Evolutionary conservation across 2,797 vertebrate species (phyloP).

Genomic region (Apodemus agrarius): DNA sequence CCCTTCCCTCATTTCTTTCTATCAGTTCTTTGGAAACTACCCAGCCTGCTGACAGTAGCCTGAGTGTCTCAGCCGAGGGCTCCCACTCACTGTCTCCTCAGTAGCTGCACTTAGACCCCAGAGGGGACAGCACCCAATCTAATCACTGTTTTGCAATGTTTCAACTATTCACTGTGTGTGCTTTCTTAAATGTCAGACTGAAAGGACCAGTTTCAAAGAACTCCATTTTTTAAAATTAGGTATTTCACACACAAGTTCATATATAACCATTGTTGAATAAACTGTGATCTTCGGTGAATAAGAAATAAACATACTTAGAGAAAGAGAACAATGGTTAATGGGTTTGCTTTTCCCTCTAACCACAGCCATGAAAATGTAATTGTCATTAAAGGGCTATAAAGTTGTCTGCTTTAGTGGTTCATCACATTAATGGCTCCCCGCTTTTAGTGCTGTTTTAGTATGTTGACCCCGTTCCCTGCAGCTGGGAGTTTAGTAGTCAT

Average conservation of each 20-base stretch:
- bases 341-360: constrained; percentile 24
- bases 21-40: background rate
- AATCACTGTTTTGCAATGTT: constrained; percentile 4
- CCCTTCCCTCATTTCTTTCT: background rate
- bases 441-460: constrained; percentile 45
- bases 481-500: constrained; percentile 38
- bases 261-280: constrained; percentile 6
- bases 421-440: constrained; percentile 31
- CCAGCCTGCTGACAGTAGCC: background rate
- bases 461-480: background rate
- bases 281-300: constrained; percentile 46
- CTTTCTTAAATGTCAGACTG: background rate
- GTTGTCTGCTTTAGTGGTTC: constrained; percentile 42
- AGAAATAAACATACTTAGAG: constrained; percentile 55
- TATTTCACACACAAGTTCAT: constrained; percentile 32
- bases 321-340: constrained; percentile 61
- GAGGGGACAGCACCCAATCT: constrained; percentile 38
- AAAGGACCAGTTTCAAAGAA: constrained; percentile 6
- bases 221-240: background rate
- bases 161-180: background rate
- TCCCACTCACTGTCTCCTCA: background rate
- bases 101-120: background rate
- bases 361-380: constrained; percentile 43
- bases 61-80: background rate
- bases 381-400: constrained; percentile 73